A percentile compares a stretch with the other conserved stretches of the same genome.
phyloP scores from a whole-genome alignment of 2,888 invertebrate genomes.

The Ochropleura plecta region DNA sequence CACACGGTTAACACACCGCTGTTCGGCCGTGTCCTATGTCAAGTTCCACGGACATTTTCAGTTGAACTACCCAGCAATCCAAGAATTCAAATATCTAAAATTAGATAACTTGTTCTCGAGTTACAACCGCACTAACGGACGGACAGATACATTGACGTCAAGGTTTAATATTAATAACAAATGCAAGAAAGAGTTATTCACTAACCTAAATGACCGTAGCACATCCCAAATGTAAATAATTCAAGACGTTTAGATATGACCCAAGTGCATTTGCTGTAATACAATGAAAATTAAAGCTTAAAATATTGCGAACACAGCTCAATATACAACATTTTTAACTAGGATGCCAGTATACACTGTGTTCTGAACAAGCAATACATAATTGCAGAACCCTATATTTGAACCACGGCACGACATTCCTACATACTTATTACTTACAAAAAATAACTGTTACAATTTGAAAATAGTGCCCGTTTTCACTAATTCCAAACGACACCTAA shows the following conservation, averaged over 20 bases:
- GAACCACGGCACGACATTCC: background rate
- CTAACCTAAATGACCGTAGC: constrained; percentile 11
- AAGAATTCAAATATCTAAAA: background rate
- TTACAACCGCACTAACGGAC: constrained; percentile 2
- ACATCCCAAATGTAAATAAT: constrained; percentile 18
- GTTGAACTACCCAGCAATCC: background rate
- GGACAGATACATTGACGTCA: background rate
- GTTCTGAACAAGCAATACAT: constrained; percentile 6
- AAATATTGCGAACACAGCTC: constrained; percentile 55
- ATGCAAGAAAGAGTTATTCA: background rate
- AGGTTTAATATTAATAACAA: too few relatives aligned
- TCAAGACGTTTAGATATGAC: constrained; percentile 18
- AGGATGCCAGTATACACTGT: background rate
- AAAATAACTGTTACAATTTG: constrained; percentile 13
- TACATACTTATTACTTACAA: constrained; percentile 9
- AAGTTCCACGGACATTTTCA: background rate
- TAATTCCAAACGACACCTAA: background rate
- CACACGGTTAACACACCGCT: background rate
- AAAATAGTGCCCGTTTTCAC: background rate
- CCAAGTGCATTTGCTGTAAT: constrained; percentile 41
- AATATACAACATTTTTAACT: constrained; percentile 40
- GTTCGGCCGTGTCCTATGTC: background rate
- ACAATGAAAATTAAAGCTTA: constrained; percentile 61
- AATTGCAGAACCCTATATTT: background rate
- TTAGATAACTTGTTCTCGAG: background rate